Evolutionary conservation across 2,888 invertebrate species (phyloP).

Genomic region (Xylophagus ater): DNA sequence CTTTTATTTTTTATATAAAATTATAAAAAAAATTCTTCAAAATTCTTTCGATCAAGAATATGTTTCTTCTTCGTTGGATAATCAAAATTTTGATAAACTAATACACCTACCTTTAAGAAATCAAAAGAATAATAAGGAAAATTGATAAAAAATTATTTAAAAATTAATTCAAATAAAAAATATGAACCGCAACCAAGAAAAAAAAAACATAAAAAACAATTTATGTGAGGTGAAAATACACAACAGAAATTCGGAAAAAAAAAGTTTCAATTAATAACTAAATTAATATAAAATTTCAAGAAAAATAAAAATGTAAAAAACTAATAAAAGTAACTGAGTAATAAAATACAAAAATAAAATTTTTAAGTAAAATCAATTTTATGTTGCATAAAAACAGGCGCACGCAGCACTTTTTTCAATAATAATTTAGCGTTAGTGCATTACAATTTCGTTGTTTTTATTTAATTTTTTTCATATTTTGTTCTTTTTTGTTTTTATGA

Average conservation of each 20-base stretch:
- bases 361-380: background rate
- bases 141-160: slow-evolving; percentile 4
- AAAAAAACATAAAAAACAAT: too few relatives aligned
- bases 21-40: slow-evolving; percentile 4
- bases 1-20: background rate
- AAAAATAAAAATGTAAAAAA: too few relatives aligned
- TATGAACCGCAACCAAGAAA: slow-evolving; percentile 10
- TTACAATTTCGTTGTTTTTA: too few relatives aligned
- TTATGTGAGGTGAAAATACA: too few relatives aligned
- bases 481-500: background rate
- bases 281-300: too few relatives aligned
- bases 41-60: slow-evolving; percentile 6
- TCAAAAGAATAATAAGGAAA: slow-evolving; percentile 1
- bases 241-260: too few relatives aligned
- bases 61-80: background rate
- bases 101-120: too few relatives aligned
- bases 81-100: too few relatives aligned
- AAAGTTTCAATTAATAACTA: too few relatives aligned
- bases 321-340: too few relatives aligned
- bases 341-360: too few relatives aligned
- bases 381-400: background rate
- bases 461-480: too few relatives aligned
- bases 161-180: background rate
- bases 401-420: slow-evolving; percentile 4
- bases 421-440: slow-evolving; percentile 3